These are phyloP conservation scores for Pollimyrus isidori DNA, from an alignment of 2,113 vertebrate species.

Conservation along the genomic window DNA sequence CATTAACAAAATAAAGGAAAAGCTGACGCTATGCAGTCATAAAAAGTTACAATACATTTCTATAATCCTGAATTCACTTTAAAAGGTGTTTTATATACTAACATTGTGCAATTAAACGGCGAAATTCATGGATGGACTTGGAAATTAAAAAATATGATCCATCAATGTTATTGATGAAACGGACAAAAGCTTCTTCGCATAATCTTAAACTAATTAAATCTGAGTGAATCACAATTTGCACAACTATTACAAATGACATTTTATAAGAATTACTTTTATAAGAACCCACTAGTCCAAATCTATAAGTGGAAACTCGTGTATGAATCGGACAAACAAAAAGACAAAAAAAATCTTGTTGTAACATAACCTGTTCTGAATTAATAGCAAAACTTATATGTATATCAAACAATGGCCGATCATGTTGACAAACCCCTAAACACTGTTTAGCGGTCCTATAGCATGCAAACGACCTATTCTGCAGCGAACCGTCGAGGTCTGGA, in stretches of 20 bases:
- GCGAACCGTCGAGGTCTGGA: neutral
- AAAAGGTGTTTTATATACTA: neutral
- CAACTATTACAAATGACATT: neutral
- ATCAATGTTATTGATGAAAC: neutral
- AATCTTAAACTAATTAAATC: neutral
- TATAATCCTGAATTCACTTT: neutral
- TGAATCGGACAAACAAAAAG: neutral
- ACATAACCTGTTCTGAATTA: neutral
- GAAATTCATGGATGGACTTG: neutral
- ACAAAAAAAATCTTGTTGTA: neutral
- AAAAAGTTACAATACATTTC: neutral
- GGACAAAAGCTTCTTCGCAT: slow-evolving; percentile 4
- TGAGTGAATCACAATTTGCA: neutral
- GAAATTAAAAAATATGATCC: neutral
- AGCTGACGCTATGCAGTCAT: neutral
- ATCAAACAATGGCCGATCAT: neutral
- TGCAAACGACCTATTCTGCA: neutral
- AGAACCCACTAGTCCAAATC: neutral
- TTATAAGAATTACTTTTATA: neutral
- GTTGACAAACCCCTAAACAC: neutral
- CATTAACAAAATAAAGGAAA: neutral
- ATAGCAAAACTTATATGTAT: neutral
- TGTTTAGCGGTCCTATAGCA: neutral
- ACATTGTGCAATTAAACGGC: neutral
- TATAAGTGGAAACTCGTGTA: neutral